A percentile compares a stretch with the other conserved stretches of the same genome.
Conservation (phyloP, 64 coral and sea anemone genomes). For the Montipora cactus region DNA sequence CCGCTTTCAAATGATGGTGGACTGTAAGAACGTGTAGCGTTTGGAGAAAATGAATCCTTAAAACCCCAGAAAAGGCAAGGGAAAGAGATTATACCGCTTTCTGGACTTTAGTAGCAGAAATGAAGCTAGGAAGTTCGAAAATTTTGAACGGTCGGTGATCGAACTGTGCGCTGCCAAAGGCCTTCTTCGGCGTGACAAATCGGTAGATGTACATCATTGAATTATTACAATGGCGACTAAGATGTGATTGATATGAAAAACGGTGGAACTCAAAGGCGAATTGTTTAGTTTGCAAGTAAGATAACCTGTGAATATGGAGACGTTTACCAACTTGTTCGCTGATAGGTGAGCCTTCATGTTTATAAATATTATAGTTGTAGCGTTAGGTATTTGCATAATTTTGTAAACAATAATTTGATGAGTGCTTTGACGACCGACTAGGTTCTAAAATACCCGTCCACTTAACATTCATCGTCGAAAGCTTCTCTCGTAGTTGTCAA, state of each 20-base stretch:
- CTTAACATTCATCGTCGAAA: too few relatives aligned
- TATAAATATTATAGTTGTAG: background rate
- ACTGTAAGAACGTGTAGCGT: background rate
- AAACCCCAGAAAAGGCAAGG: background rate
- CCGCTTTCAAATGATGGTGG: background rate
- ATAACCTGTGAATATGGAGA: constrained; percentile 44
- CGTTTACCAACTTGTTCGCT: constrained; percentile 82
- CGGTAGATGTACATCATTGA: too few relatives aligned
- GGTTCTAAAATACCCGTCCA: too few relatives aligned
- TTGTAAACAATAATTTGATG: background rate
- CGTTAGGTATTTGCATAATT: too few relatives aligned
- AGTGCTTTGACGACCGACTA: too few relatives aligned
- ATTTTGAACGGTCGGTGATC: background rate
- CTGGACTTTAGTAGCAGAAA: background rate
- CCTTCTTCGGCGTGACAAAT: too few relatives aligned
- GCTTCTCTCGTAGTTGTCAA: too few relatives aligned
- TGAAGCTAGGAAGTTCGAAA: background rate
- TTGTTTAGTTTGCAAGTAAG: background rate
- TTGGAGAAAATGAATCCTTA: background rate
- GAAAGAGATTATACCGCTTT: background rate
- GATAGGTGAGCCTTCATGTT: constrained; percentile 65
- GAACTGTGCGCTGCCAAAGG: background rate
- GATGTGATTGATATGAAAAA: background rate
- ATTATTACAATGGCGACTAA: background rate
- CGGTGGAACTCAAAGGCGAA: background rate